Percentiles rank a stretch among this genome's conserved stretches.
Evolutionary conservation across 1,140 invertebrate genomes (phyloP).

Genomic region (Luehdorfia chinensis): DNA sequence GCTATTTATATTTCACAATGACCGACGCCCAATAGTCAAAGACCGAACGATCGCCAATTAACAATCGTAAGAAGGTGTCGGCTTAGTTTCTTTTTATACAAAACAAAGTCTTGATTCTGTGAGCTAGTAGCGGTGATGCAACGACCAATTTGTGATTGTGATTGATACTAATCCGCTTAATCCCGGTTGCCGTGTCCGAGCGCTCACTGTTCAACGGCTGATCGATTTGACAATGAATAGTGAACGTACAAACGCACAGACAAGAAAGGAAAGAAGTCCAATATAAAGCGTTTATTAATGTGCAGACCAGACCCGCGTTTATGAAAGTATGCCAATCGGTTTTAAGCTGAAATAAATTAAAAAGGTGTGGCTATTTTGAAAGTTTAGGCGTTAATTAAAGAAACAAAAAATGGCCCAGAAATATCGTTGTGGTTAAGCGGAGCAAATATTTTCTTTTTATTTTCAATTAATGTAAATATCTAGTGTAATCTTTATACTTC

Average conservation of each 20-base stretch:
- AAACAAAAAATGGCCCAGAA: background rate
- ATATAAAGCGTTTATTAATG: constrained; percentile 12
- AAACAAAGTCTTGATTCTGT: constrained; percentile 26
- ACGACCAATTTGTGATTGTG: constrained; percentile 49
- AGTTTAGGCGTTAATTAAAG: constrained; percentile 1
- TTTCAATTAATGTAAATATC: no score
- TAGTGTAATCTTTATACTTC: no score
- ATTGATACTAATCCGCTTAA: constrained; percentile 67
- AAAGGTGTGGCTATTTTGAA: constrained; percentile 5
- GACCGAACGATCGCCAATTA: constrained; percentile 29
- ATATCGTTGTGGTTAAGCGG: background rate
- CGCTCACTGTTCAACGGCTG: constrained; percentile 29
- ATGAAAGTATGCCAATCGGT: constrained; percentile 10
- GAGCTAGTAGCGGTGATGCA: constrained; percentile 46
- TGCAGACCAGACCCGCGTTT: background rate
- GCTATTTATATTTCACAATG: constrained; percentile 4
- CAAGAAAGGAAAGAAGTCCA: constrained; percentile 30
- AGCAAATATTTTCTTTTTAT: no score
- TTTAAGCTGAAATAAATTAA: constrained; percentile 14
- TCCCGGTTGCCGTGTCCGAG: constrained; percentile 39
- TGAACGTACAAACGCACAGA: constrained; percentile 24
- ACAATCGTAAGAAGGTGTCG: constrained; percentile 26
- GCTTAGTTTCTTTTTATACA: constrained; percentile 15
- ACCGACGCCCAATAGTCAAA: background rate
- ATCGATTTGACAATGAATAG: constrained; percentile 30